Evolutionary conservation across 1,140 invertebrate species (phyloP), one percentile per base, ranked within the genome.

Genomic region (Drosophila bocqueti): DNA sequence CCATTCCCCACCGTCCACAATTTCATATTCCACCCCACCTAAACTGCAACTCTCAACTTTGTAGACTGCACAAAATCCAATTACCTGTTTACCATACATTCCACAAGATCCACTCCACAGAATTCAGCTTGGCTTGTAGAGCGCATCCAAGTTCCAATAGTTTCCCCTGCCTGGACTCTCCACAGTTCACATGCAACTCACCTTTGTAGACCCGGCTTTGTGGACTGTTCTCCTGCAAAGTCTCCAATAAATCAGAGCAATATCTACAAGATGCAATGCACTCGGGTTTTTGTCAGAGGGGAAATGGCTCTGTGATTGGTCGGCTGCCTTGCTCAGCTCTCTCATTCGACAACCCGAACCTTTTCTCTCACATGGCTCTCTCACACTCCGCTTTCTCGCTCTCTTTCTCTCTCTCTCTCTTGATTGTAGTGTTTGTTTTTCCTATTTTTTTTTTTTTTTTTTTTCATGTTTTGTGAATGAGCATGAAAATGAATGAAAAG

Each of bases 401-500:
- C 54, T 31, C 49, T 34, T 10, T 15, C 59, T 58, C 52, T 31
- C 66, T 31, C 9, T n/a, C 43, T 58, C 66, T 26, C 66, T 49
- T 6, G 46, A n/a, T 16, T 59, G 15, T 34, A n/a, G 3, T 66
- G 47, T 60, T 76, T 77, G 64, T 66, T 64, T 54, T 76, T 47
- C 67, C 46, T 74, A 50, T 65, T 50, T 67, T 57, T 67, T 54
- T 26, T 38, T 54, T 26, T 38, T 36, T 29, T 18, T 64, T 49
- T 71, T 76, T 55, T 59, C 54, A 43, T 43, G 29, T 43, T 62
- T 67, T 66, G 50, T 62, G 66, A 80, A 79, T 84, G 74, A 81
- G 84, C 78, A 73, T 86, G 86, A 80, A 79, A 80, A 80, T 90
- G 85, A 90, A 90, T 91, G 86, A 91, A 90, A 80, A 79, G 50